Percentiles rank a stretch among this genome's conserved stretches.
These are phyloP conservation scores for Polypedilum vanderplanki DNA, from an alignment of 1,140 invertebrate genomes.

Conservation along the genomic window DNA sequence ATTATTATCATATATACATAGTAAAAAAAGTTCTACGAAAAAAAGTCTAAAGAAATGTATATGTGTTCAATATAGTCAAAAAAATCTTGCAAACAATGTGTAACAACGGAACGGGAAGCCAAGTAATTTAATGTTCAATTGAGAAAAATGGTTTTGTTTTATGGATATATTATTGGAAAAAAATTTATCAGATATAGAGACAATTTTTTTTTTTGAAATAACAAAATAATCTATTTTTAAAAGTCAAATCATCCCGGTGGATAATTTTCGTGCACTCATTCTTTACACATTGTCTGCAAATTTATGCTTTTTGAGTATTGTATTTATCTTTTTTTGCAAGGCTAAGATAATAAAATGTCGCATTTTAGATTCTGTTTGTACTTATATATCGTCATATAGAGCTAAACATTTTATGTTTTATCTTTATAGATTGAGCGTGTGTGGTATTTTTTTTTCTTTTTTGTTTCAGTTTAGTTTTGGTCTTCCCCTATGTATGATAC, in stretches of 20 bases:
- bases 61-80: background rate
- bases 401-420: background rate
- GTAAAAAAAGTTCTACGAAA: too few species aligned
- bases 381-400: background rate
- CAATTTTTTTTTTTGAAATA: too few species aligned
- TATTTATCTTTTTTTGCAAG: background rate
- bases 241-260: too few species aligned
- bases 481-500: constrained; percentile 4
- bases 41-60: too few species aligned
- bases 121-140: constrained; percentile 51
- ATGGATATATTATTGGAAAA: too few species aligned
- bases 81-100: constrained; percentile 77
- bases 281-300: constrained; percentile 26
- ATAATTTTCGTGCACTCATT: background rate
- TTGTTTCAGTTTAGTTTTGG: background rate
- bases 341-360: constrained; percentile 25
- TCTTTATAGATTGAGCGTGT: background rate
- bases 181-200: too few species aligned
- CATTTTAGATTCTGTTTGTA: constrained; percentile 9
- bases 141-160: too few species aligned
- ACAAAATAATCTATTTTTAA: too few species aligned
- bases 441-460: background rate
- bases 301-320: background rate
- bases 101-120: constrained; percentile 67
- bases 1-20: too few species aligned